A percentile compares a stretch with the other conserved stretches of the same genome.
These are phyloP conservation scores for Zaprionus camerounensis DNA, from an alignment of 1,140 invertebrate species.

Conservation along the genomic window DNA sequence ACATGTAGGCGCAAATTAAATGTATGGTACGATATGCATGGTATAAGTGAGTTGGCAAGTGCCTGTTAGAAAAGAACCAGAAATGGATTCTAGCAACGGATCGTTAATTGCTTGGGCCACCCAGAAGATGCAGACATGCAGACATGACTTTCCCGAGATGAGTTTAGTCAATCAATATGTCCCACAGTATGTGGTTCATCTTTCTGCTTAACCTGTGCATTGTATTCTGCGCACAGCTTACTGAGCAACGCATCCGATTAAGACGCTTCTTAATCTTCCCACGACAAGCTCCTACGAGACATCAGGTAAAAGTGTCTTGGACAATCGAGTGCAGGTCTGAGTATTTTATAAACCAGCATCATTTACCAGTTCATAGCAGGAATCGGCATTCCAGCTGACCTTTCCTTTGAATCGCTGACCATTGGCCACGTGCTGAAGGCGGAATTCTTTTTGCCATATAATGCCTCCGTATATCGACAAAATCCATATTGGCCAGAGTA, in stretches of 20 bases:
- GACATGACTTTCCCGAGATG: not conserved
- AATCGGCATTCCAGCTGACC: slow-evolving; percentile 72
- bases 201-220: slow-evolving; percentile 16
- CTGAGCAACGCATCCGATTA: not conserved
- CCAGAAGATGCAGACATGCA: not conserved
- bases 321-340: not conserved
- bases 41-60: not conserved
- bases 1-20: slow-evolving; percentile 16
- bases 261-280: slow-evolving; percentile 69
- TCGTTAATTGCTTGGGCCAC: slow-evolving; percentile 30
- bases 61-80: not conserved
- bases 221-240: not conserved
- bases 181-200: slow-evolving; percentile 15
- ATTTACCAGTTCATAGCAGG: slow-evolving; percentile 67
- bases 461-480: slow-evolving; percentile 58
- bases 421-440: slow-evolving; percentile 68
- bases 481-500: slow-evolving; percentile 69
- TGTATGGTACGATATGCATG: not conserved
- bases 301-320: slow-evolving; percentile 47
- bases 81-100: not conserved
- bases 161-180: slow-evolving; percentile 17
- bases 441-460: slow-evolving; percentile 65
- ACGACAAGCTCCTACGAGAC: slow-evolving; percentile 61
- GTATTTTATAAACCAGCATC: not conserved
- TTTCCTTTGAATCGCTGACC: slow-evolving; percentile 65